Evolutionary conservation across 2,888 invertebrate species (phyloP).

Genomic region (Archaeoteleia sp.): DNA sequence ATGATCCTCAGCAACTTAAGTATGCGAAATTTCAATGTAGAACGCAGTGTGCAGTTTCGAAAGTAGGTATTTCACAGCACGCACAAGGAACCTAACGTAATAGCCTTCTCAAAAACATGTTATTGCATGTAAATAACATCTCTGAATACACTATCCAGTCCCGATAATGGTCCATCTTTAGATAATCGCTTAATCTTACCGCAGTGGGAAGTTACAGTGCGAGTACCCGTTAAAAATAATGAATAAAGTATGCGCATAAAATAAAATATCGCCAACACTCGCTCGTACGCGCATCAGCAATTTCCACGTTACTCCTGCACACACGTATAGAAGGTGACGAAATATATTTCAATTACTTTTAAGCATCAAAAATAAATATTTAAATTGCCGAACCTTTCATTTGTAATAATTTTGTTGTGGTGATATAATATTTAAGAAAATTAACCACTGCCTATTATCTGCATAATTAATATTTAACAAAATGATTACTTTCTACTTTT

Average conservation of each 20-base stretch:
- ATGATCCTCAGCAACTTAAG: too few relatives aligned
- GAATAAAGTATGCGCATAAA: conserved; percentile 33
- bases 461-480: too few relatives aligned
- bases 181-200: conserved; percentile 42
- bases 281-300: not conserved
- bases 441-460: too few relatives aligned
- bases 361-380: too few relatives aligned
- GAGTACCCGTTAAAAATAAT: conserved; percentile 29
- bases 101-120: conserved; percentile 26
- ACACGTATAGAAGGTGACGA: conserved; percentile 14
- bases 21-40: conserved; percentile 3
- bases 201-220: conserved; percentile 31
- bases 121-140: conserved; percentile 44
- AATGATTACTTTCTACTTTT: too few relatives aligned
- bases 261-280: conserved; percentile 25
- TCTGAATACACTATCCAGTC: conserved; percentile 21
- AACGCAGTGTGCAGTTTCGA: conserved; percentile 20
- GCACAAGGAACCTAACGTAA: conserved; percentile 6
- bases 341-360: conserved; percentile 19
- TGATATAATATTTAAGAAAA: too few relatives aligned
- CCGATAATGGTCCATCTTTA: conserved; percentile 40
- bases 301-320: too few relatives aligned
- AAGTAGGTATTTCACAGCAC: conserved; percentile 34
- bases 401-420: too few relatives aligned
- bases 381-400: too few relatives aligned